Evolutionary conservation across 2,113 vertebrate species (phyloP).

Genomic region (Dipodomys ordii): DNA sequence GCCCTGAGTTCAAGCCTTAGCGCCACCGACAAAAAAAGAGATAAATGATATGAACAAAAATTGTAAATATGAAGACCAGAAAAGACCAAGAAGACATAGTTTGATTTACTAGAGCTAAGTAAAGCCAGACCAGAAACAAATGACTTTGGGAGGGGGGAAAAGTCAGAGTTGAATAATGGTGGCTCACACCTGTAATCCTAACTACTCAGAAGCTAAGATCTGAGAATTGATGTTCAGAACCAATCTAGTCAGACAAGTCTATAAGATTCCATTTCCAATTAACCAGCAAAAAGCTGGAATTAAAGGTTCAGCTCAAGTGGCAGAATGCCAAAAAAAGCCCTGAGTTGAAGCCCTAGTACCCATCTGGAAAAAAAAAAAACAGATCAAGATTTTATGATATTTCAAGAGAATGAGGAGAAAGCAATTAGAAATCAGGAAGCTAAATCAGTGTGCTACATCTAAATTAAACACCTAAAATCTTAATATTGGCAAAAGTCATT

Average conservation of each 20-base stretch:
- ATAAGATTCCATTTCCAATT: too few relatives aligned
- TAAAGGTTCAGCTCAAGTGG: too few relatives aligned
- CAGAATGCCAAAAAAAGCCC: too few relatives aligned
- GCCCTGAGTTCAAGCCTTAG: too few relatives aligned
- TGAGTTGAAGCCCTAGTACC: neutral
- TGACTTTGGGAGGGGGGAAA: too few relatives aligned
- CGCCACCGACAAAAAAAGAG: too few relatives aligned
- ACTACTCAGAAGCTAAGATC: too few relatives aligned
- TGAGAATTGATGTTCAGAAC: too few relatives aligned
- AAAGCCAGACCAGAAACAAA: neutral
- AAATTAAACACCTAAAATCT: slow-evolving; percentile 37
- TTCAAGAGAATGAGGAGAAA: neutral
- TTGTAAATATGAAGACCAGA: neutral
- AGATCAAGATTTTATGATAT: neutral
- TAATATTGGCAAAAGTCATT: slow-evolving; percentile 34
- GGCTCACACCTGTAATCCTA: too few relatives aligned
- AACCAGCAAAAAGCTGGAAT: too few relatives aligned
- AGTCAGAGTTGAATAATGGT: too few relatives aligned
- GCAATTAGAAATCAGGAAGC: neutral
- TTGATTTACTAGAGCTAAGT: neutral
- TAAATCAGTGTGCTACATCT: neutral
- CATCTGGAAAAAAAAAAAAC: neutral
- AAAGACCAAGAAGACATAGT: neutral
- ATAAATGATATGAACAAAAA: slow-evolving; percentile 47
- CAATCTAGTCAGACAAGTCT: too few relatives aligned